Percentiles rank a stretch among this genome's conserved stretches.
phyloP scores from a whole-genome alignment of 2,888 invertebrate species.

The Torymus texanus region DNA sequence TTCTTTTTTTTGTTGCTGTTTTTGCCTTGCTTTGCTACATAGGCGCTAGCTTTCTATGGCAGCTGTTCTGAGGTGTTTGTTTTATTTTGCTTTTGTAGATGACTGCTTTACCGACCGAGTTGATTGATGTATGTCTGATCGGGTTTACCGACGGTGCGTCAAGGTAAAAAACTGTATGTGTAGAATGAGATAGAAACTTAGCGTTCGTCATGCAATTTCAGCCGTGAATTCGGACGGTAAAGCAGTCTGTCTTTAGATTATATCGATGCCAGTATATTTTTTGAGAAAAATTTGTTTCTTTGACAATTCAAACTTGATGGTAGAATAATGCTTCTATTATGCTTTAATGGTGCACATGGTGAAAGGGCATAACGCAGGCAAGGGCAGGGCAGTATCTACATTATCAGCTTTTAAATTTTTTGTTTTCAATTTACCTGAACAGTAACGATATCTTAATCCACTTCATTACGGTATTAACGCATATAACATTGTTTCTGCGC shows the following conservation, averaged over 20 bases:
- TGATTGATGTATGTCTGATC: too few species aligned
- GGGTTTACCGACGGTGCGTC: too few species aligned
- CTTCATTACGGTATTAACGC: too few species aligned
- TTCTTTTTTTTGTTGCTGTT: slow-evolving; percentile 2
- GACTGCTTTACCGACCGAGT: too few species aligned
- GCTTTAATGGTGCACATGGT: slow-evolving; percentile 18
- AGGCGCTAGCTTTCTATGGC: neutral
- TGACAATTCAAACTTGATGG: too few species aligned
- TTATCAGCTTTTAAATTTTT: neutral
- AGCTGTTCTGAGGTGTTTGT: too few species aligned
- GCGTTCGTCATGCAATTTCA: too few species aligned
- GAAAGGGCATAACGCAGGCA: neutral
- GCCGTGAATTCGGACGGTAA: neutral
- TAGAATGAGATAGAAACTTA: too few species aligned
- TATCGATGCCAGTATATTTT: neutral
- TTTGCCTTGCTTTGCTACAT: neutral
- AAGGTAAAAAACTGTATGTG: too few species aligned
- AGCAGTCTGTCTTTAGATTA: neutral
- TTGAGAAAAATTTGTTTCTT: too few species aligned
- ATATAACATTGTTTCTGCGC: too few species aligned
- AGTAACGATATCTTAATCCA: neutral
- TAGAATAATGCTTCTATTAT: slow-evolving; percentile 2
- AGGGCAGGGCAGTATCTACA: slow-evolving; percentile 6
- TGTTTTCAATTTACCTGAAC: neutral
- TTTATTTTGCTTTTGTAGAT: too few species aligned